Percentiles rank a stretch among this genome's conserved stretches.
Evolutionary conservation across 1,140 invertebrate genomes (phyloP).

Genomic region (Arion vulgaris): DNA sequence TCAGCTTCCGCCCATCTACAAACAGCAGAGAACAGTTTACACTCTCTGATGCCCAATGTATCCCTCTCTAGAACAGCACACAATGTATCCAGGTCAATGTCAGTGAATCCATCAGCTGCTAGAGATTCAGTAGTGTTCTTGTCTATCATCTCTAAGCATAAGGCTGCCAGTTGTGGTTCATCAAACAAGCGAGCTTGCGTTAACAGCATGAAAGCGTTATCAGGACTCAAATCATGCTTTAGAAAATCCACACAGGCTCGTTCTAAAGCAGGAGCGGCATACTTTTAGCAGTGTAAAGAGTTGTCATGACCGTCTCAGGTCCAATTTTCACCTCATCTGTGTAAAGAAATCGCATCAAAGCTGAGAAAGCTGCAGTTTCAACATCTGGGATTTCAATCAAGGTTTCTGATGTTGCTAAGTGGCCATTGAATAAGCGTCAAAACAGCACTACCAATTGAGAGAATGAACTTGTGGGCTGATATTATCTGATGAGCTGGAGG

Average conservation of each 20-base stretch:
- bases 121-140: constrained; percentile 87
- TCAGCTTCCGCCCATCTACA: constrained; percentile 86
- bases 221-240: constrained; percentile 83
- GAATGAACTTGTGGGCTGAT: constrained; percentile 88
- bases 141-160: constrained; percentile 90
- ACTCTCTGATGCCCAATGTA: constrained; percentile 86
- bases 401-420: constrained; percentile 78
- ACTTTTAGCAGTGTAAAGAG: constrained; percentile 91
- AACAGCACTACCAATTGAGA: constrained; percentile 86
- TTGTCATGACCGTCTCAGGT: constrained; percentile 90
- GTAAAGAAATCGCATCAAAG: constrained; percentile 80
- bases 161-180: constrained; percentile 83
- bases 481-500: constrained; percentile 81
- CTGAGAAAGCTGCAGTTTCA: constrained; percentile 81
- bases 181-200: constrained; percentile 87
- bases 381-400: constrained; percentile 88
- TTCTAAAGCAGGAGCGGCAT: constrained; percentile 86
- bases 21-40: constrained; percentile 83
- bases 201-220: constrained; percentile 89
- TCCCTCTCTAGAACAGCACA: constrained; percentile 86
- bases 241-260: constrained; percentile 89
- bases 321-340: constrained; percentile 90
- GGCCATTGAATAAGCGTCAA: constrained; percentile 90
- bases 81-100: constrained; percentile 88
- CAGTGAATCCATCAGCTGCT: constrained; percentile 87